Conservation (phyloP, 53 echinoderm and acorn worm genomes). For the Crossaster papposus region DNA sequence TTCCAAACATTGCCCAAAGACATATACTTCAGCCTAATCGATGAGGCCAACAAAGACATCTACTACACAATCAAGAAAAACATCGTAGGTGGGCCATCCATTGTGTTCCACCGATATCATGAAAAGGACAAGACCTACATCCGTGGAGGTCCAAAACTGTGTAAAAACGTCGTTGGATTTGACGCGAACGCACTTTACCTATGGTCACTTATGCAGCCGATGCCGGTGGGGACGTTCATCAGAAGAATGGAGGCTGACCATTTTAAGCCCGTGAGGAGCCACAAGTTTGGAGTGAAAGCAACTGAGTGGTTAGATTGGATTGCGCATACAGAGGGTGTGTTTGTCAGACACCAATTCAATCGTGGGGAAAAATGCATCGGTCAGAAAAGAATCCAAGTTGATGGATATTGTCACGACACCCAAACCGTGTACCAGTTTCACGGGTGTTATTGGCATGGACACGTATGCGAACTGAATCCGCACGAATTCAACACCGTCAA, state of each 20-base stretch:
- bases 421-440: constrained; percentile 72
- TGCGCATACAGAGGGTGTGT: not conserved
- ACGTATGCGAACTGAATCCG: constrained; percentile 34
- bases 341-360: constrained; percentile 56
- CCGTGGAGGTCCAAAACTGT: constrained; percentile 21
- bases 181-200: constrained; percentile 75
- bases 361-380: constrained; percentile 52
- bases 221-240: constrained; percentile 61
- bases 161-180: constrained; percentile 57
- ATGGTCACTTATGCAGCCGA: constrained; percentile 72
- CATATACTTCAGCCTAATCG: constrained; percentile 7
- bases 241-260: constrained; percentile 27
- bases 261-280: constrained; percentile 34
- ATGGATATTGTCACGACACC: constrained; percentile 59
- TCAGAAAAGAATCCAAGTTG: constrained; percentile 36
- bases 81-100: constrained; percentile 68
- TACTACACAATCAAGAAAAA: constrained; percentile 57
- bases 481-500: not conserved
- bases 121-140: constrained; percentile 53
- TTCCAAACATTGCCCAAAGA: constrained; percentile 39
- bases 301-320: constrained; percentile 51
- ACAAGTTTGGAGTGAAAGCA: constrained; percentile 30
- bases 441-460: constrained; percentile 61
- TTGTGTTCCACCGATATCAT: constrained; percentile 72
- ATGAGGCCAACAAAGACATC: constrained; percentile 50